Conservation (phyloP, 2,888 invertebrate species). For the Chorisops tibialis region DNA sequence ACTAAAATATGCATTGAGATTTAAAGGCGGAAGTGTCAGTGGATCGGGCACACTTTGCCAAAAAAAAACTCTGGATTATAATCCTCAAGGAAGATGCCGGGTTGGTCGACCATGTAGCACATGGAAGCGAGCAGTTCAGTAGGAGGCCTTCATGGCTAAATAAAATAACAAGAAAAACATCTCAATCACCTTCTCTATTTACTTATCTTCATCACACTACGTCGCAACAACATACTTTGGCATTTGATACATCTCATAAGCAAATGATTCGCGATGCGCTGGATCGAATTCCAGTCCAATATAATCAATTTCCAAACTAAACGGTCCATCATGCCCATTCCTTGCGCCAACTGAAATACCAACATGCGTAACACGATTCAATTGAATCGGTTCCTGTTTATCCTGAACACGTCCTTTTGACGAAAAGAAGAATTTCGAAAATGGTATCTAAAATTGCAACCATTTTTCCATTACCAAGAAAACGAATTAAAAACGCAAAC, state of each 20-base stretch:
- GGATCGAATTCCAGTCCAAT: slow-evolving; percentile 83
- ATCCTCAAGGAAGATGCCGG: too few species aligned
- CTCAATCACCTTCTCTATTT: too few species aligned
- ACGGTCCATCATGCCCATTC: slow-evolving; percentile 71
- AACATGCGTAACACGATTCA: slow-evolving; percentile 65
- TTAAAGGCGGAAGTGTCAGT: too few species aligned
- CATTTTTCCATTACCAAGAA: neutral
- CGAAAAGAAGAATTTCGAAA: slow-evolving; percentile 83
- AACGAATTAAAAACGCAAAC: too few species aligned
- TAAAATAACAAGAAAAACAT: too few species aligned
- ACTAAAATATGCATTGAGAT: too few species aligned
- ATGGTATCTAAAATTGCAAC: slow-evolving; percentile 69
- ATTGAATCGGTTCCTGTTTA: slow-evolving; percentile 62
- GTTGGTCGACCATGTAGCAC: too few species aligned
- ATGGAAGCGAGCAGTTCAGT: too few species aligned
- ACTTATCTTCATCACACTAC: too few species aligned
- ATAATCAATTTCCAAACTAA: slow-evolving; percentile 88
- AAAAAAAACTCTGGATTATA: too few species aligned
- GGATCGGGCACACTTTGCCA: too few species aligned
- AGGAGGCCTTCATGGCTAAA: too few species aligned
- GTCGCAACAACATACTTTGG: slow-evolving; percentile 64
- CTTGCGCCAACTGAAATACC: slow-evolving; percentile 80
- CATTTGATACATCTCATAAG: slow-evolving; percentile 89
- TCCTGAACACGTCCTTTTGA: slow-evolving; percentile 86
- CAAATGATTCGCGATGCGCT: slow-evolving; percentile 76